Percentiles rank a stretch among this genome's conserved stretches.
These are phyloP conservation scores for Aradus depressus DNA, from an alignment of 2,888 invertebrate genomes.

Conservation along the genomic window DNA sequence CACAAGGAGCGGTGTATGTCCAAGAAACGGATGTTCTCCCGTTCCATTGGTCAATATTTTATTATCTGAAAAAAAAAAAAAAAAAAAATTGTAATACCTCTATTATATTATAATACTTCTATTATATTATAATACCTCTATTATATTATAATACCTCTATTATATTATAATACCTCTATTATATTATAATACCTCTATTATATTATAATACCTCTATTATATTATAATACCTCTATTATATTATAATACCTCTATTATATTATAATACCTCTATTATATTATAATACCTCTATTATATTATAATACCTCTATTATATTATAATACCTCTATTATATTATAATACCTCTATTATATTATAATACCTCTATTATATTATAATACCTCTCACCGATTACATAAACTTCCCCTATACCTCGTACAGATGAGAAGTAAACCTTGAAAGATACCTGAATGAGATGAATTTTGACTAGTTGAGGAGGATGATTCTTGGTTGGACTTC, in stretches of 20 bases:
- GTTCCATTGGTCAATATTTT: conserved; percentile 15
- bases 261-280: no score
- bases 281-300: no score
- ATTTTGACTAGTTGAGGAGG: conserved; percentile 7
- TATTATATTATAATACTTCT: background rate
- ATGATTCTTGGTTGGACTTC: conserved; percentile 52
- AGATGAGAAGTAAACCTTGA: background rate
- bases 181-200: no score
- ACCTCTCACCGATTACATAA: no score
- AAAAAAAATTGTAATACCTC: background rate
- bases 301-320: background rate
- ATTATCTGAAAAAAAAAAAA: conserved; percentile 14
- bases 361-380: no score
- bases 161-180: no score
- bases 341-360: no score
- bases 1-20: conserved; percentile 45
- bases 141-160: no score
- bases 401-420: no score
- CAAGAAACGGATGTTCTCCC: conserved; percentile 41
- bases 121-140: background rate
- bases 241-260: no score
- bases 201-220: background rate
- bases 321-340: background rate
- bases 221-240: background rate
- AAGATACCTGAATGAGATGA: conserved; percentile 1